Percentiles rank a stretch among this genome's conserved stretches.
Evolutionary conservation across 2,113 vertebrate species (phyloP).

Genomic region (Orthonyx spaldingii): DNA sequence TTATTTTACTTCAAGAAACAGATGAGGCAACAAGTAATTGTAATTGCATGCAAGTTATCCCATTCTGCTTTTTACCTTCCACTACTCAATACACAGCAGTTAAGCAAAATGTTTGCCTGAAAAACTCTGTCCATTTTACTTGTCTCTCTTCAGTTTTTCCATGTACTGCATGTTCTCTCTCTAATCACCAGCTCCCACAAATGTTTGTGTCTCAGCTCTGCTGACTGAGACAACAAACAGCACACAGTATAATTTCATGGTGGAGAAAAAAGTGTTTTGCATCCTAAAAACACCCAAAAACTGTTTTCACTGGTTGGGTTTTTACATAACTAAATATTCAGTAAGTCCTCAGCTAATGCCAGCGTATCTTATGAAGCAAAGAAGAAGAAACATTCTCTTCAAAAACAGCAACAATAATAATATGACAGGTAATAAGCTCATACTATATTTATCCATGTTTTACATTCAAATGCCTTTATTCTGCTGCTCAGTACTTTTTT

Average conservation of each 20-base stretch:
- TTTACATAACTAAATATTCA: slow-evolving; percentile 35
- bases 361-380: not conserved
- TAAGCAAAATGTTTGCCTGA: not conserved
- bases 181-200: slow-evolving; percentile 4
- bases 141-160: not conserved
- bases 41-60: not conserved
- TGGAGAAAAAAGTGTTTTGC: not conserved
- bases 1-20: not conserved
- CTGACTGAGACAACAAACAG: slow-evolving; percentile 6
- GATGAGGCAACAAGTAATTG: not conserved
- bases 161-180: not conserved
- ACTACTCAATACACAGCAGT: not conserved
- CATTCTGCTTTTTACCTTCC: not conserved
- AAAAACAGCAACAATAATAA: not conserved
- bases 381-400: not conserved
- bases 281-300: not conserved
- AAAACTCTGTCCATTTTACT: not conserved
- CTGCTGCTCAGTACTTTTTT: not conserved
- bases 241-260: not conserved
- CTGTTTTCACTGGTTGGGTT: not conserved
- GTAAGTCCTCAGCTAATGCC: not conserved
- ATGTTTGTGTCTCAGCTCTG: not conserved
- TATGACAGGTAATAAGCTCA: not conserved
- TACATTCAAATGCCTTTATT: not conserved
- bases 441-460: not conserved